phyloP scores from a whole-genome alignment of 2,797 vertebrate species.

The Pelobates cultripes region DNA sequence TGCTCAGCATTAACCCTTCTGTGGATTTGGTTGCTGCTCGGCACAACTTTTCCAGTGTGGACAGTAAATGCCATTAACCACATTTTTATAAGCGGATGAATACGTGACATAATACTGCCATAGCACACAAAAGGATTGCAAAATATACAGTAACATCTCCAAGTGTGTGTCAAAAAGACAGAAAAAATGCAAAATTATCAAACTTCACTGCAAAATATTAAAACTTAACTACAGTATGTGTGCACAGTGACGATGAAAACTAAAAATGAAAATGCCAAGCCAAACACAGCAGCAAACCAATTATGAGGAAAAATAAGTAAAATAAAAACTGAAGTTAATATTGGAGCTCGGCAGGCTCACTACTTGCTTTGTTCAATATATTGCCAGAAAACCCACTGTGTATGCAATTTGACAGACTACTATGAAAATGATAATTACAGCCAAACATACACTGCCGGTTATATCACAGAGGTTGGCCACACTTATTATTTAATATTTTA shows the following conservation, averaged over 20 bases:
- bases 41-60: too few species aligned
- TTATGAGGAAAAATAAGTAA: conserved; percentile 32
- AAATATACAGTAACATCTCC: too few species aligned
- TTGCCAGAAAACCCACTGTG: conserved; percentile 40
- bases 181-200: neutral
- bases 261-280: conserved; percentile 24
- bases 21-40: too few species aligned
- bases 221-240: conserved; percentile 16
- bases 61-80: too few species aligned
- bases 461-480: too few species aligned
- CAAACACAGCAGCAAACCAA: conserved; percentile 41
- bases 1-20: too few species aligned
- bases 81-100: too few species aligned
- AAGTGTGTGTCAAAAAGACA: too few species aligned
- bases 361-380: conserved; percentile 18
- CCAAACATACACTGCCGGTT: too few species aligned
- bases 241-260: conserved; percentile 1
- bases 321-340: conserved; percentile 48
- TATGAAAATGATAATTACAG: conserved; percentile 16
- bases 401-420: conserved; percentile 41
- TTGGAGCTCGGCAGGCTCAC: conserved; percentile 38
- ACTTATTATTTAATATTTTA: too few species aligned
- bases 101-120: too few species aligned
- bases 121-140: too few species aligned
- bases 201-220: neutral